Percentiles rank a stretch among this genome's conserved stretches.
Conservation (phyloP, 2,888 invertebrate species). For the Tricholauxania praeusta region DNA sequence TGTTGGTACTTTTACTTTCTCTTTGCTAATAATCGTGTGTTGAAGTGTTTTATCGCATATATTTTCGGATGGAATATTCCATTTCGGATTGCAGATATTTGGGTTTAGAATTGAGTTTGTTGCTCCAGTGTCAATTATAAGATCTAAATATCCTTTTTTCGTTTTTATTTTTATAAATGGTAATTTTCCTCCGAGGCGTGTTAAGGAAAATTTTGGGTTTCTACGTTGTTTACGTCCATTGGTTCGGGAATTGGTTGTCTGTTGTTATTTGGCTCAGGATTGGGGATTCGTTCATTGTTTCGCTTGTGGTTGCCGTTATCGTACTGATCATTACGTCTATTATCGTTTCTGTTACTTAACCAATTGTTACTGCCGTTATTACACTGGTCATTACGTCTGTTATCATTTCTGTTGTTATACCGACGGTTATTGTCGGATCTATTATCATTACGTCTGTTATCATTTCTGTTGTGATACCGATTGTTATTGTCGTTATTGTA, state of each 20-base stretch:
- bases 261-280: slow-evolving; percentile 15
- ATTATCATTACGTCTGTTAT: slow-evolving; percentile 31
- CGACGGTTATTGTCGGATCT: slow-evolving; percentile 14
- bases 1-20: slow-evolving; percentile 29
- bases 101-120: slow-evolving; percentile 37
- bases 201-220: too few species aligned
- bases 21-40: slow-evolving; percentile 22
- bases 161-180: slow-evolving; percentile 37
- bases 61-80: slow-evolving; percentile 1
- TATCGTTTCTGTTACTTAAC: too few species aligned
- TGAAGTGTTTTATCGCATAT: slow-evolving; percentile 31
- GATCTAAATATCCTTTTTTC: slow-evolving; percentile 30
- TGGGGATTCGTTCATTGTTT: slow-evolving; percentile 4
- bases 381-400: too few species aligned
- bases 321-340: slow-evolving; percentile 21
- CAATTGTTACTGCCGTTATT: too few species aligned
- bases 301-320: slow-evolving; percentile 23
- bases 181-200: slow-evolving; percentile 38
- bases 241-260: slow-evolving; percentile 36
- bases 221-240: slow-evolving; percentile 34
- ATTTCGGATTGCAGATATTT: slow-evolving; percentile 29
- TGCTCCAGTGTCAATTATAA: slow-evolving; percentile 38
- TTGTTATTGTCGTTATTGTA: not conserved
- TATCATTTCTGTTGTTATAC: too few species aligned
- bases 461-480: slow-evolving; percentile 47